Conservation (phyloP, 2,888 invertebrate species). For the Rosalia funebris region DNA sequence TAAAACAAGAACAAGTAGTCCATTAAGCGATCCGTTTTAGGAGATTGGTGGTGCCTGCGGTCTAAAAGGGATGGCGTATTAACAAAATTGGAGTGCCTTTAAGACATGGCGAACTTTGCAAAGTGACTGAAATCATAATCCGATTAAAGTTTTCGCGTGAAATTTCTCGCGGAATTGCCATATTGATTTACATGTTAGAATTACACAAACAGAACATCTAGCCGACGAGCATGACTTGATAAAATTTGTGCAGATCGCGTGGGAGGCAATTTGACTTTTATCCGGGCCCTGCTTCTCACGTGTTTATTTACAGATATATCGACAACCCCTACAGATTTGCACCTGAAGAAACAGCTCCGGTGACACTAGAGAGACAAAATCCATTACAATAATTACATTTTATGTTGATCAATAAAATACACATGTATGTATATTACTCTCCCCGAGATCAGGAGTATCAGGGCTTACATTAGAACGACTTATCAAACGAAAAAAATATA, state of each 20-base stretch:
- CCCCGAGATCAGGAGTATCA: too few species aligned
- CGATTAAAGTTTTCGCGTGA: constrained; percentile 2
- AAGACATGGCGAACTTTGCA: constrained; percentile 2
- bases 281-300: too few species aligned
- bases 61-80: not conserved
- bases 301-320: too few species aligned
- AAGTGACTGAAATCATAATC: constrained; percentile 13
- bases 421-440: too few species aligned
- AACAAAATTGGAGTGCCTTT: constrained; percentile 6
- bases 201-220: constrained; percentile 5
- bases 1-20: not conserved
- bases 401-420: too few species aligned
- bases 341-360: too few species aligned
- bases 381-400: too few species aligned
- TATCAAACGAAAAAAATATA: too few species aligned
- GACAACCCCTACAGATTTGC: too few species aligned
- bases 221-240: not conserved
- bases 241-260: not conserved
- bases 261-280: too few species aligned
- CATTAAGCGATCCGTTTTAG: constrained; percentile 1
- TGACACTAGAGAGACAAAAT: too few species aligned
- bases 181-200: constrained; percentile 11
- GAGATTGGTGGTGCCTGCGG: not conserved
- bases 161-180: constrained; percentile 1
- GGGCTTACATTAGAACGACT: too few species aligned